Evolutionary conservation across 2,888 invertebrate genomes (phyloP).

Genomic region (Limnephilus rhombicus): DNA sequence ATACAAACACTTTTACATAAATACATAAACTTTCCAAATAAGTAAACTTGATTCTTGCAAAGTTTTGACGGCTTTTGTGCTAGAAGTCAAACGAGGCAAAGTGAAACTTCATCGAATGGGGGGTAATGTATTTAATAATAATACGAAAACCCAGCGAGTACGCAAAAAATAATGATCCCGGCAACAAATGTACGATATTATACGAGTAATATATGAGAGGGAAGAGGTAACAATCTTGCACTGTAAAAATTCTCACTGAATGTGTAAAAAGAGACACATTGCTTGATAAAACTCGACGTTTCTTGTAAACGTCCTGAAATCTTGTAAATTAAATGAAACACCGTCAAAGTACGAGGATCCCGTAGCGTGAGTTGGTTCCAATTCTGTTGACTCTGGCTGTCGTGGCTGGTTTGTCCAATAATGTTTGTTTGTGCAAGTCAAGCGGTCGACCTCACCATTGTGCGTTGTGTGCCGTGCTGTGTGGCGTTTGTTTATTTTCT

Average conservation of each 20-base stretch:
- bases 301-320: background rate
- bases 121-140: background rate
- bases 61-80: background rate
- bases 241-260: background rate
- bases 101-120: background rate
- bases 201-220: background rate
- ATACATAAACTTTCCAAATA: too few species aligned
- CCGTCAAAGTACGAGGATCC: background rate
- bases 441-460: slow-evolving; percentile 22
- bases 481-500: slow-evolving; percentile 30
- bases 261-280: background rate
- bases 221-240: background rate
- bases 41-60: background rate
- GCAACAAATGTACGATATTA: background rate
- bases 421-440: slow-evolving; percentile 31
- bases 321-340: background rate
- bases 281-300: background rate
- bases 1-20: too few species aligned
- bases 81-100: too few species aligned
- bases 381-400: background rate
- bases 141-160: background rate
- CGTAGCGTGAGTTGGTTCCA: background rate
- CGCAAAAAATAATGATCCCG: background rate
- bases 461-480: background rate
- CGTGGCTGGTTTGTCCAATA: slow-evolving; percentile 13